These are phyloP conservation scores for Caenorhabditis remanei DNA, from an alignment of 1,140 invertebrate species.

Conservation along the genomic window DNA sequence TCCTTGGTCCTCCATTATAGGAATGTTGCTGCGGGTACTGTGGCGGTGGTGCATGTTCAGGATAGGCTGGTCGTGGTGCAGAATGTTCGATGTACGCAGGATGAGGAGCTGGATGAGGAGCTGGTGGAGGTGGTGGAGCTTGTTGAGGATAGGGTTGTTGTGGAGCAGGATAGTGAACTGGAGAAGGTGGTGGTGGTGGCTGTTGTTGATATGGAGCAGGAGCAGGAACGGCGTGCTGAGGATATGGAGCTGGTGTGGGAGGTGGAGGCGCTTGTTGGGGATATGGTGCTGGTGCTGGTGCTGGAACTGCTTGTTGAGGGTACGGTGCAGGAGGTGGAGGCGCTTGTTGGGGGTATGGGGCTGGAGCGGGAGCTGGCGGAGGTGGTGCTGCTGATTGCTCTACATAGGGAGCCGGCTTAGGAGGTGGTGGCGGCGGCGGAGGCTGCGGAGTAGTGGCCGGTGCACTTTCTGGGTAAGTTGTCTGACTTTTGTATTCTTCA, in stretches of 20 bases:
- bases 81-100: conserved; percentile 6
- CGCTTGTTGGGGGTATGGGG: neutral
- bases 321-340: neutral
- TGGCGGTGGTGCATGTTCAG: neutral
- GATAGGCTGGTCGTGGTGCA: conserved; percentile 15
- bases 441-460: neutral
- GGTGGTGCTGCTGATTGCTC: conserved; percentile 12
- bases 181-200: neutral
- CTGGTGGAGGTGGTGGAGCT: neutral
- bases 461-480: conserved; percentile 22
- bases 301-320: too few relatives aligned
- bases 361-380: neutral
- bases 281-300: neutral
- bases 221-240: neutral
- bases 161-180: neutral
- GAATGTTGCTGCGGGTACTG: conserved; percentile 13
- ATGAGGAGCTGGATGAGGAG: conserved; percentile 12
- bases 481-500: conserved; percentile 39
- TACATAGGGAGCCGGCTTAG: conserved; percentile 1
- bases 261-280: too few relatives aligned
- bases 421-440: neutral
- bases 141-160: neutral
- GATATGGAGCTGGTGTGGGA: neutral
- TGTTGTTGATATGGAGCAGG: neutral
- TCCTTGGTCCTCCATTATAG: conserved; percentile 7